Evolutionary conservation across 2,113 vertebrate genomes (phyloP).

Genomic region (Platysternon megacephalum): DNA sequence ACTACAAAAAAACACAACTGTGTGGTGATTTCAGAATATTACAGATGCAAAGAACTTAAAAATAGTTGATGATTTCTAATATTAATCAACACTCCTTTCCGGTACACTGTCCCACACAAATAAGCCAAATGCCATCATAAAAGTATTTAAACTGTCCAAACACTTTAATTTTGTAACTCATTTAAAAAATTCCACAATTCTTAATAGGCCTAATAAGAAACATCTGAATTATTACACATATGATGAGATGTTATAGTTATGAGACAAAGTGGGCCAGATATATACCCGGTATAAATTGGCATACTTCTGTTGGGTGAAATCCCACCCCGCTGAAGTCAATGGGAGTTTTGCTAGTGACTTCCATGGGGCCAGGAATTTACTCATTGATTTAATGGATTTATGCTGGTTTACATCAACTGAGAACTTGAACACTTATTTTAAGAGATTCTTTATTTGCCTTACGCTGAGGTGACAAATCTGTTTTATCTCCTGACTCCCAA

Average conservation of each 20-base stretch:
- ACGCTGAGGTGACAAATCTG: background rate
- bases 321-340: background rate
- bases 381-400: background rate
- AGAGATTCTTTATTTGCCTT: background rate
- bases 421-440: background rate
- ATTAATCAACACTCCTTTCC: conserved; percentile 6
- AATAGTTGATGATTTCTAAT: conserved; percentile 6
- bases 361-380: background rate
- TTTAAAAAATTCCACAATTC: background rate
- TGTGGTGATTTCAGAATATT: background rate
- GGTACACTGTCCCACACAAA: background rate
- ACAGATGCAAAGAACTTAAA: conserved; percentile 1
- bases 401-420: background rate
- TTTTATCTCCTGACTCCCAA: background rate
- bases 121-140: background rate
- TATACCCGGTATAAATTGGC: background rate
- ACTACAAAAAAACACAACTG: conserved; percentile 10
- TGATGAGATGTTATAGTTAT: background rate
- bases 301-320: background rate
- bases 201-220: background rate
- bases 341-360: background rate
- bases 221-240: background rate
- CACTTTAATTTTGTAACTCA: background rate
- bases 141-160: background rate
- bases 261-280: background rate